Evolutionary conservation across 2,113 vertebrate genomes (phyloP).

Genomic region (Siniperca chuatsi): DNA sequence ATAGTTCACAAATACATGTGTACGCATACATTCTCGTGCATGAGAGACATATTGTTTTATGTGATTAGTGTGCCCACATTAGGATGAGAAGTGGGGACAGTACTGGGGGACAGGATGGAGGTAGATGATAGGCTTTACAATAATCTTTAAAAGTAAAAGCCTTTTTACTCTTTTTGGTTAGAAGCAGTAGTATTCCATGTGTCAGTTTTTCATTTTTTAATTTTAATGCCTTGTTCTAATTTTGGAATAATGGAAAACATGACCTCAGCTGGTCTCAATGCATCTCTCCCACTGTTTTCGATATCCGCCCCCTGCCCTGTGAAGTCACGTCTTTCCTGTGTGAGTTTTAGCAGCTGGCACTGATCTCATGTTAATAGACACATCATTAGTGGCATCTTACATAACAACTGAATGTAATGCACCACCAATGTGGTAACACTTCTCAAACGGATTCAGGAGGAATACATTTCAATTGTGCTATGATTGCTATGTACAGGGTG

Average conservation of each 20-base stretch:
- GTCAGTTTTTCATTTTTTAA: conserved; percentile 16
- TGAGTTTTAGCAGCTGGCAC: conserved; percentile 36
- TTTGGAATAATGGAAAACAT: conserved; percentile 40
- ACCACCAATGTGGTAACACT: neutral
- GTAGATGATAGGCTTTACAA: neutral
- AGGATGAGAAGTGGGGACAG: neutral
- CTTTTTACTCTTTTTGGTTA: neutral
- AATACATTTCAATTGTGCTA: neutral
- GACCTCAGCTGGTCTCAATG: conserved; percentile 26
- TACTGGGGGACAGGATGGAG: neutral
- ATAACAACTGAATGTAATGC: conserved; percentile 15
- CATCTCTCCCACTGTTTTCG: conserved; percentile 27
- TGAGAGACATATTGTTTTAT: neutral
- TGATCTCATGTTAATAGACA: conserved; percentile 19
- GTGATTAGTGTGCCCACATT: neutral
- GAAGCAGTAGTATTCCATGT: neutral
- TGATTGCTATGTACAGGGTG: neutral
- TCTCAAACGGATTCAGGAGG: neutral
- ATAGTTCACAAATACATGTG: no score
- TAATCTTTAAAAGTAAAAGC: neutral
- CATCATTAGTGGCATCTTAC: conserved; percentile 14
- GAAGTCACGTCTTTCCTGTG: conserved; percentile 46
- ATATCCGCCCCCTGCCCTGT: neutral
- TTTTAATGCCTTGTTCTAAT: conserved; percentile 30
- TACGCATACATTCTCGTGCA: neutral